A percentile compares a stretch with the other conserved stretches of the same genome.
phyloP scores from a whole-genome alignment of 2,113 vertebrate genomes.

The Psophia crepitans region DNA sequence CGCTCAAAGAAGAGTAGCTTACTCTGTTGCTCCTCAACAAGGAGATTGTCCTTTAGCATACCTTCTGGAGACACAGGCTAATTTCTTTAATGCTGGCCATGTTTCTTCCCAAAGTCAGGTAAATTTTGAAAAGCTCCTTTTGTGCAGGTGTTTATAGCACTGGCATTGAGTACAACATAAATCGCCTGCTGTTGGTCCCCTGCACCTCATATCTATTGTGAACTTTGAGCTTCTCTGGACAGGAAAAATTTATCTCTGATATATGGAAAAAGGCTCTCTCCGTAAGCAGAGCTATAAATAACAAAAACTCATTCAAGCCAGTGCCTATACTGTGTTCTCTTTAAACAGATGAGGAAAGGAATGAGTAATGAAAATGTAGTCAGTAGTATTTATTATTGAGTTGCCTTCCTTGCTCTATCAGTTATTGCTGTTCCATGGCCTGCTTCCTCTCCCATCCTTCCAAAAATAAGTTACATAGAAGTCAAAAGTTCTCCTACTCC shows the following conservation, averaged over 20 bases:
- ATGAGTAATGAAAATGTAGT: neutral
- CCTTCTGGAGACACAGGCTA: neutral
- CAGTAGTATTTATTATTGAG: neutral
- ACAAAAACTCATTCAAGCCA: neutral
- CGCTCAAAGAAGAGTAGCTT: neutral
- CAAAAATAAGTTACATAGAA: neutral
- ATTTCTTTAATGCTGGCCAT: neutral
- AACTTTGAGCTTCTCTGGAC: neutral
- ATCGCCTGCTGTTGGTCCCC: neutral
- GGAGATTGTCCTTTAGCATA: neutral
- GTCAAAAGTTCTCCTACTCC: neutral
- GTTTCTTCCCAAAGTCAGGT: neutral
- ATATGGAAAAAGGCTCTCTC: neutral
- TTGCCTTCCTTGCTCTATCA: neutral
- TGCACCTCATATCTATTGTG: neutral
- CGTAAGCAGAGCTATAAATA: neutral
- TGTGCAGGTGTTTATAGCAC: neutral
- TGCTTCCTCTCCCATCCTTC: neutral
- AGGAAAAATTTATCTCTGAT: neutral
- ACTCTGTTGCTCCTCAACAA: neutral
- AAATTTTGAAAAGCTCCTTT: neutral
- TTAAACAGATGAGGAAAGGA: neutral
- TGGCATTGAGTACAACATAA: neutral
- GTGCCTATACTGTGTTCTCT: neutral
- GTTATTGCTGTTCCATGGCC: neutral